Conservation (phyloP, 2,888 invertebrate genomes). For the Drosophila monieri region DNA sequence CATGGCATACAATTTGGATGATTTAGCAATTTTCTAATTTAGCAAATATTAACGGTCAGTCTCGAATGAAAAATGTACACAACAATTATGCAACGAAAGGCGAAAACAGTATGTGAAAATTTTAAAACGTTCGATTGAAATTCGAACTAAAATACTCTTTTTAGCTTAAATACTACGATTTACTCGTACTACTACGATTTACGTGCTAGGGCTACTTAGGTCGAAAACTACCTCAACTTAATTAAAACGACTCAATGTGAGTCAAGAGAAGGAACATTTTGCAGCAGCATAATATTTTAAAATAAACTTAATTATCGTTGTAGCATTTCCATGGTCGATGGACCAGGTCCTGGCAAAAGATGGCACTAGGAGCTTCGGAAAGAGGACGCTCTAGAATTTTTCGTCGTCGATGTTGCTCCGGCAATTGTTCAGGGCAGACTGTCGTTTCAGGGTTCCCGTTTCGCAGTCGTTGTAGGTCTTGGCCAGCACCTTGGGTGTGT, state of each 20-base stretch:
- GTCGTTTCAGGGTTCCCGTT: constrained; percentile 90
- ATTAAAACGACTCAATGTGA: constrained; percentile 73
- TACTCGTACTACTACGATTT: constrained; percentile 1
- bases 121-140: constrained; percentile 2
- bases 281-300: constrained; percentile 54
- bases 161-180: neutral
- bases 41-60: constrained; percentile 38
- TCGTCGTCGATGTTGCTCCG: constrained; percentile 83
- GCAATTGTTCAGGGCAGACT: constrained; percentile 88
- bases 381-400: constrained; percentile 76
- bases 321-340: constrained; percentile 48
- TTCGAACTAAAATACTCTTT: constrained; percentile 25
- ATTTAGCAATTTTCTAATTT: constrained; percentile 27
- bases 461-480: constrained; percentile 91
- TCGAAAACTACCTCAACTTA: constrained; percentile 39
- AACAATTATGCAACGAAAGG: constrained; percentile 13
- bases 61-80: constrained; percentile 28
- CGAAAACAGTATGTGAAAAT: constrained; percentile 8
- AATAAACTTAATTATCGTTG: constrained; percentile 55
- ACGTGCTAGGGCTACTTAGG: constrained; percentile 36
- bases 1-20: constrained; percentile 42
- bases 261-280: constrained; percentile 69
- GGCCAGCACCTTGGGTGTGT: constrained; percentile 88
- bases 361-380: constrained; percentile 53
- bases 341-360: constrained; percentile 49